phyloP scores from a whole-genome alignment of 2,113 vertebrate species.

The Hylia prasina region DNA sequence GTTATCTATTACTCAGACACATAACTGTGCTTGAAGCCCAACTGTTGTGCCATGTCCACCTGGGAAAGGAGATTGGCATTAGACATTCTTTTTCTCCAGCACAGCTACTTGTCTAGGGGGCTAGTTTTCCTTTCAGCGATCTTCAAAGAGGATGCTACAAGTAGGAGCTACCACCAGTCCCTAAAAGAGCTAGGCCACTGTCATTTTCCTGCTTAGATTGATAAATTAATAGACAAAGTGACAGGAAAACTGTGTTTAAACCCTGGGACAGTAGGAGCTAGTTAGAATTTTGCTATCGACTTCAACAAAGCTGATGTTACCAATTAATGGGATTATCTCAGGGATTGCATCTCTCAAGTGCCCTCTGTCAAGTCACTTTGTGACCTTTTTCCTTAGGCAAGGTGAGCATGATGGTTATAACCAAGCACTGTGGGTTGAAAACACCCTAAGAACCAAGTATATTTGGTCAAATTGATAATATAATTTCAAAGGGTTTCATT shows the following conservation, averaged over 20 bases:
- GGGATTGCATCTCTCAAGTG: neutral
- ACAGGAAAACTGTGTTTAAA: neutral
- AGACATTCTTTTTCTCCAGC: neutral
- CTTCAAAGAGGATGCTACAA: neutral
- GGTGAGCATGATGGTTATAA: neutral
- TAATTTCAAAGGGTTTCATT: neutral
- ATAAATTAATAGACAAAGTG: neutral
- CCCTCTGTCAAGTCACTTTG: neutral
- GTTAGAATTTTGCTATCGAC: neutral
- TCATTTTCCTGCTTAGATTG: neutral
- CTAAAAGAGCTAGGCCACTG: neutral
- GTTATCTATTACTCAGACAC: constrained; percentile 3
- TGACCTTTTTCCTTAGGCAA: neutral
- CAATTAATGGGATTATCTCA: neutral
- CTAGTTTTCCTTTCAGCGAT: neutral
- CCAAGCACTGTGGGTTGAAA: neutral
- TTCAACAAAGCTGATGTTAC: neutral
- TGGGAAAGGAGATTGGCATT: neutral
- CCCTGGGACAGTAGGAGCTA: neutral
- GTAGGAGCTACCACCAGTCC: neutral
- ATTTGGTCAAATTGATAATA: neutral
- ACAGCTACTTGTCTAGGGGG: neutral
- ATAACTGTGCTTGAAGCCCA: neutral
- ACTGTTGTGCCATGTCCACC: neutral
- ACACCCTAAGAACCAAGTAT: neutral